These are phyloP conservation scores for Sycobia sp. DNA, from an alignment of 1,140 invertebrate genomes.

Conservation along the genomic window DNA sequence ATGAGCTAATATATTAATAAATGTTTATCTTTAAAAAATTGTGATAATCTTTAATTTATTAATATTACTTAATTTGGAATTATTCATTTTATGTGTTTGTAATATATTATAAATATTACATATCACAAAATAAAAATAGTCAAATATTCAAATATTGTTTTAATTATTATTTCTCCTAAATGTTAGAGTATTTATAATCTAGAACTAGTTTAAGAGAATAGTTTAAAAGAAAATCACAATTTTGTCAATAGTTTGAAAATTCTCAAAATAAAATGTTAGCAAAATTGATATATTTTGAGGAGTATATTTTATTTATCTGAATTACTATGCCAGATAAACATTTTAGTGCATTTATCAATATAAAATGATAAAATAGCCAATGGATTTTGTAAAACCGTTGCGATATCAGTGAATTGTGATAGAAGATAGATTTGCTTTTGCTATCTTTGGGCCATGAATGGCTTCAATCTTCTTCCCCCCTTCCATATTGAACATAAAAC, in stretches of 20 bases:
- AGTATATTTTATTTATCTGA: constrained; percentile 24
- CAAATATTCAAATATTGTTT: not conserved
- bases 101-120: constrained; percentile 29
- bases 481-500: constrained; percentile 10
- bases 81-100: not conserved
- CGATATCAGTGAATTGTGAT: constrained; percentile 33
- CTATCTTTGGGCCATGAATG: constrained; percentile 16
- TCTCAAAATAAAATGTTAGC: constrained; percentile 5
- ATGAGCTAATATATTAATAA: not conserved
- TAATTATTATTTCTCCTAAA: not conserved
- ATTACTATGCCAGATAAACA: constrained; percentile 15
- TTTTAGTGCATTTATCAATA: constrained; percentile 14
- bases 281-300: no score
- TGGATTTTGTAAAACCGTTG: constrained; percentile 20
- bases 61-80: not conserved
- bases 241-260: constrained; percentile 17
- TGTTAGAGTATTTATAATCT: not conserved
- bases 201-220: not conserved
- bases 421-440: constrained; percentile 26
- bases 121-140: constrained; percentile 20
- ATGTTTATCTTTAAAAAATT: constrained; percentile 25
- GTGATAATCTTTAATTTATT: constrained; percentile 31
- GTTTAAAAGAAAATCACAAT: constrained; percentile 19
- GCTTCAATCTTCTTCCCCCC: constrained; percentile 8
- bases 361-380: not conserved